phyloP scores from a whole-genome alignment of 2,888 invertebrate genomes.

The Drosophila engyochracea region DNA sequence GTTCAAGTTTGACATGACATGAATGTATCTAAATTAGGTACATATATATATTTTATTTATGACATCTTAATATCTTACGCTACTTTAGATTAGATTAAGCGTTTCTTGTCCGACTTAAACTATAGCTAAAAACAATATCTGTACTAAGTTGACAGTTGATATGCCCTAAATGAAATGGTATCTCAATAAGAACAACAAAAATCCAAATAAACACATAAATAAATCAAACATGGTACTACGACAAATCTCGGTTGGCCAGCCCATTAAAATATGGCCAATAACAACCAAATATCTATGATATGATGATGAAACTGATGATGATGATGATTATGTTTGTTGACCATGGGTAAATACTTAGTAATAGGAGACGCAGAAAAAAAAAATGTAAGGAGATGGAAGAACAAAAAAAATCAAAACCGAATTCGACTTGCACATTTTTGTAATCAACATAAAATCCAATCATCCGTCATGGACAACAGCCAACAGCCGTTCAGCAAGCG shows the following conservation, averaged over 20 bases:
- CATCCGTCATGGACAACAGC: conserved; percentile 77
- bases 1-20: neutral
- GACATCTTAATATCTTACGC: neutral
- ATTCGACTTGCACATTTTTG: conserved; percentile 76
- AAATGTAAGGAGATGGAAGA: conserved; percentile 9
- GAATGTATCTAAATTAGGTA: neutral
- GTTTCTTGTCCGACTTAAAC: neutral
- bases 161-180: conserved; percentile 11
- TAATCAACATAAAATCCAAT: conserved; percentile 80
- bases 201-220: conserved; percentile 77
- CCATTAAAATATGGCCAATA: conserved; percentile 79
- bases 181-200: conserved; percentile 53
- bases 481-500: conserved; percentile 52
- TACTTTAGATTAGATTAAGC: neutral
- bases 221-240: conserved; percentile 77
- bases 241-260: conserved; percentile 77
- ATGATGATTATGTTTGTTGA: conserved; percentile 37
- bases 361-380: conserved; percentile 46
- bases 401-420: conserved; percentile 57
- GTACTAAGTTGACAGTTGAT: neutral
- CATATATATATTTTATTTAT: neutral
- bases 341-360: conserved; percentile 54
- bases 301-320: conserved; percentile 35
- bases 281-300: conserved; percentile 68
- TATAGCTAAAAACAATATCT: neutral